Evolutionary conservation across 92 coral and sea anemone genomes (phyloP).

Genomic region (Epizoanthus rinbou): DNA sequence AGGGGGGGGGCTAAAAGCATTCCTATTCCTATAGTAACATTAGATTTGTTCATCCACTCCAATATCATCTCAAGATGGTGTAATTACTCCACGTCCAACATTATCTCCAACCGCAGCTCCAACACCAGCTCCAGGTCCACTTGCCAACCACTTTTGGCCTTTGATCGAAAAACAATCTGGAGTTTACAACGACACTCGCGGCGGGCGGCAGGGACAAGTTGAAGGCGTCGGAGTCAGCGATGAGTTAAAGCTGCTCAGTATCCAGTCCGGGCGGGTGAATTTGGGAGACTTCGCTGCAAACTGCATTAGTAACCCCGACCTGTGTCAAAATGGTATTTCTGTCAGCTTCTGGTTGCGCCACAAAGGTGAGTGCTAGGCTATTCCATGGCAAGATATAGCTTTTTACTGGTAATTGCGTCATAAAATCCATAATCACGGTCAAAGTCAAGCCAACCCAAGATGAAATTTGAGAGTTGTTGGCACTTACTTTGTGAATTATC

Average conservation of each 20-base stretch:
- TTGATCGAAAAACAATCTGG: constrained; percentile 1
- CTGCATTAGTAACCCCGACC: neutral
- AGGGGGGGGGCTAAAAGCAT: too few relatives aligned
- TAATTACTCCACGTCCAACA: too few relatives aligned
- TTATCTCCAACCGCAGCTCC: too few relatives aligned
- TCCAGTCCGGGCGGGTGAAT: constrained; percentile 26
- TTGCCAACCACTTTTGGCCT: constrained; percentile 14
- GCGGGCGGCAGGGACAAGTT: neutral
- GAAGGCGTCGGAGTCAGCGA: neutral
- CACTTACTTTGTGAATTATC: too few relatives aligned
- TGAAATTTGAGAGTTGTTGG: too few relatives aligned
- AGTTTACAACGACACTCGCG: neutral
- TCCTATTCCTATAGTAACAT: too few relatives aligned
- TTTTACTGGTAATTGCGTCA: too few relatives aligned
- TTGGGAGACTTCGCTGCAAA: neutral
- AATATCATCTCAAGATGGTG: too few relatives aligned
- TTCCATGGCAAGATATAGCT: too few relatives aligned
- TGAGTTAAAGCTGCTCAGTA: constrained; percentile 10
- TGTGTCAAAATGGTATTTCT: neutral
- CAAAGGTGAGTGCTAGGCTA: neutral
- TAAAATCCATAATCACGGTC: too few relatives aligned
- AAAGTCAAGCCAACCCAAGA: too few relatives aligned
- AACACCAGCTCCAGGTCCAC: neutral
- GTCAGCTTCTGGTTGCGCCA: constrained; percentile 43
- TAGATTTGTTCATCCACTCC: too few relatives aligned